phyloP scores from a whole-genome alignment of 2,113 vertebrate genomes.

The Heterotilapia buettikoferi region DNA sequence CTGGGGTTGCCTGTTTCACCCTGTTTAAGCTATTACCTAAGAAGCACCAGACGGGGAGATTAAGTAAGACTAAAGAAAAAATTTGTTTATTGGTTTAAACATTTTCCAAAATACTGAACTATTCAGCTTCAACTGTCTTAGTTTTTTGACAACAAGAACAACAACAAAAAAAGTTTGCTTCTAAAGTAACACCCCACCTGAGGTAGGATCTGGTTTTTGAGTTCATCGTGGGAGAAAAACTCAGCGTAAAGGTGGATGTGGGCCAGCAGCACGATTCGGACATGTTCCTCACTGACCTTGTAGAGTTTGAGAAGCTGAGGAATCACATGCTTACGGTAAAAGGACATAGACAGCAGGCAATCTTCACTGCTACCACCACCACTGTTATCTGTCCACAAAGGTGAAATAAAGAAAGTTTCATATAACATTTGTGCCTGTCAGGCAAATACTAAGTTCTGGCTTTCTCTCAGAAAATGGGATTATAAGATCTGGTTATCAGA shows the following conservation, averaged over 20 bases:
- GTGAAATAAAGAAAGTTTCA: neutral
- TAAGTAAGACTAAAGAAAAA: neutral
- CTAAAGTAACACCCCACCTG: slow-evolving; percentile 74
- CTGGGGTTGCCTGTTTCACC: neutral
- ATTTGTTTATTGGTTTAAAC: neutral
- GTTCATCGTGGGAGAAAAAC: slow-evolving; percentile 84
- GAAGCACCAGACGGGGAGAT: no score
- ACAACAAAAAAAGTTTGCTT: neutral
- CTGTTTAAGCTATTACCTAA: neutral
- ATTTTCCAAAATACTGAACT: neutral
- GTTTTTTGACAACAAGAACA: neutral
- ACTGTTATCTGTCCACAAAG: slow-evolving; percentile 64
- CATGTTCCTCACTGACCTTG: slow-evolving; percentile 89
- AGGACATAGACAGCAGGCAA: slow-evolving; percentile 81
- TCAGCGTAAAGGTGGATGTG: slow-evolving; percentile 87
- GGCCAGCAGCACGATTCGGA: slow-evolving; percentile 85
- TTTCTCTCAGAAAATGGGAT: neutral
- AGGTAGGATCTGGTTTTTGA: slow-evolving; percentile 89
- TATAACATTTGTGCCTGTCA: neutral
- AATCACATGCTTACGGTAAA: slow-evolving; percentile 85
- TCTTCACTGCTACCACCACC: slow-evolving; percentile 65
- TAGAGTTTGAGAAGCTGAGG: slow-evolving; percentile 90
- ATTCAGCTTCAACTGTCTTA: accelerated
- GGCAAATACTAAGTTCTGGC: neutral
- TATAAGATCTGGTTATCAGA: neutral